Conservation (phyloP, 2,797 vertebrate genomes). For the Coracias cyanogaster region DNA sequence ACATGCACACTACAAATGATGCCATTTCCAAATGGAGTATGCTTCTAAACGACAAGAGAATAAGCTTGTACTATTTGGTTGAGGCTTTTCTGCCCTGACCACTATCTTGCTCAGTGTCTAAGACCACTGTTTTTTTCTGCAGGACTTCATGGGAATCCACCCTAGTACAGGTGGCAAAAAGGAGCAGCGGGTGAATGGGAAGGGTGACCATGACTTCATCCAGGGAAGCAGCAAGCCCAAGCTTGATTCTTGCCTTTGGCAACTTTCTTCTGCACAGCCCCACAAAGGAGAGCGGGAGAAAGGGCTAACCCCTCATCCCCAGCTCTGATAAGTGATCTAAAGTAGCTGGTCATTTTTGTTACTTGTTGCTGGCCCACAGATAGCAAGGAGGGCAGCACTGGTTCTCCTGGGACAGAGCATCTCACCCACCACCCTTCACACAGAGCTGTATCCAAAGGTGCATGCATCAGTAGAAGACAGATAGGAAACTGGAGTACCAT, state of each 20-base stretch:
- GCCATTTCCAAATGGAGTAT: neutral
- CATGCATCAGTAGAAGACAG: neutral
- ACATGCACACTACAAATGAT: neutral
- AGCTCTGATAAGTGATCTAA: neutral
- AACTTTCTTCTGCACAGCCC: rapidly evolving
- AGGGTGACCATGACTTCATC: neutral
- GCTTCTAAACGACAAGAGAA: neutral
- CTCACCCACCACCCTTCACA: neutral
- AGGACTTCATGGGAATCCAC: neutral
- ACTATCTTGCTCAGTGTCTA: neutral
- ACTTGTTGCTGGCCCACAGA: neutral
- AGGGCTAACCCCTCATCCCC: neutral
- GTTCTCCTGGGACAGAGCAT: neutral
- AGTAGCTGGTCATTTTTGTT: neutral
- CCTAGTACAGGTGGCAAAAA: neutral
- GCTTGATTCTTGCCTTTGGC: neutral
- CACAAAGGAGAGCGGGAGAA: neutral
- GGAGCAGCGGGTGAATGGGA: neutral
- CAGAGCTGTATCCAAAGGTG: neutral
- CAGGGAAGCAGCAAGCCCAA: neutral
- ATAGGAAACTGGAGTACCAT: neutral
- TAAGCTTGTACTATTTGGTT: neutral
- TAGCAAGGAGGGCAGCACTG: neutral
- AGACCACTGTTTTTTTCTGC: neutral
- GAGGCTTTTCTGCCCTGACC: neutral